Percentiles rank a stretch among this genome's conserved stretches.
Conservation (phyloP, 1,140 invertebrate genomes). For the Zaprionus lachaisei region DNA sequence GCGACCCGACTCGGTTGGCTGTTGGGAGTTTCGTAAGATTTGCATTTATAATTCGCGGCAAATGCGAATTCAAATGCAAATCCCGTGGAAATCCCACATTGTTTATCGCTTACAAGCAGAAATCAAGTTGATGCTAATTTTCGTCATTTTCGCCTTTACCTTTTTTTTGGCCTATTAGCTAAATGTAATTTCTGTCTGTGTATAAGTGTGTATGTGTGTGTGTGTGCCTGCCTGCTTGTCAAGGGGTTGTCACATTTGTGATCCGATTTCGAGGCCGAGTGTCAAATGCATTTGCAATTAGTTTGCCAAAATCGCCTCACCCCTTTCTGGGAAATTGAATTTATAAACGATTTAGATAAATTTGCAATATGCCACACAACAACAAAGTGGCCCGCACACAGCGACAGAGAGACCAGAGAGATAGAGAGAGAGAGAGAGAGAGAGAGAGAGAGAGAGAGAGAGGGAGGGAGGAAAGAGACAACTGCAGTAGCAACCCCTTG, state of each 20-base stretch:
- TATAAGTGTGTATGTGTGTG: not conserved
- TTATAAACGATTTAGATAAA: constrained; percentile 78
- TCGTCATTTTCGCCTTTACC: constrained; percentile 24
- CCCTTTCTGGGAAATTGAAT: constrained; percentile 56
- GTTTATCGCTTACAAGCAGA: constrained; percentile 69
- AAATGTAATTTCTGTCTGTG: constrained; percentile 37
- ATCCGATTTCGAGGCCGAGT: constrained; percentile 50
- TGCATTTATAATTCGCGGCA: constrained; percentile 44
- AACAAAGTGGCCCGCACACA: constrained; percentile 57
- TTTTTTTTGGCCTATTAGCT: constrained; percentile 63
- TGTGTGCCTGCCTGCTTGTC: constrained; percentile 33
- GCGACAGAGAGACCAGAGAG: not conserved
- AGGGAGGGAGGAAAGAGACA: too few relatives aligned
- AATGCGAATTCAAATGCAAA: constrained; percentile 50
- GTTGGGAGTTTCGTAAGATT: constrained; percentile 28
- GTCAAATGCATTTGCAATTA: constrained; percentile 78
- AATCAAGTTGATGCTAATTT: constrained; percentile 71
- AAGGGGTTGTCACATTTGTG: constrained; percentile 61
- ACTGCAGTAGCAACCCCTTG: not conserved
- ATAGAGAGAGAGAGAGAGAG: not conserved
- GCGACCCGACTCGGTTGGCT: not conserved
- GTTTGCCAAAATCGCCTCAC: constrained; percentile 59
- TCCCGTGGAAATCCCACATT: constrained; percentile 57
- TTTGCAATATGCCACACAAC: constrained; percentile 53
- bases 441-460: not conserved